Base-by-base conservation (phyloP, 2,797 vertebrate genomes). In the Orestias chungarensis region DNA sequence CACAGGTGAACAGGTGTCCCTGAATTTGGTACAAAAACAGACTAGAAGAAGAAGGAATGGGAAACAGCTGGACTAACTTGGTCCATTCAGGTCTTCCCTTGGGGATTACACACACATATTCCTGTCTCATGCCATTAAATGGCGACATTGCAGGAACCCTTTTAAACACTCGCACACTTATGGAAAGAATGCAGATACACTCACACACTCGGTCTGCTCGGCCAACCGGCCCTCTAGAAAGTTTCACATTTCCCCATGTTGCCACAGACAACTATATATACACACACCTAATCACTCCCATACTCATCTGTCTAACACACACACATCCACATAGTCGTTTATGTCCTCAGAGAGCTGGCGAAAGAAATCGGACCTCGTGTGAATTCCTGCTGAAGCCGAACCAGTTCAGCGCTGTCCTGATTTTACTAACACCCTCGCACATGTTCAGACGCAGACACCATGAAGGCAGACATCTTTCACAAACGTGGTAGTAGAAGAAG, bases 321-420 rank as follows among this genome's bases (percentile, higher is more conserved):
- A 33, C 55, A 50, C 67, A 73, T 55, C 44, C 64, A 33, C 70
- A 64, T 33, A 17, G 70, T 80, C 61, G 31, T 86, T 79, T 73
- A 78, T 84, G 85, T 86, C 89, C 88, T 89, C 87, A 54, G 55
- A 83, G 76, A 76, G 76, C 81, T 62, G 6, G 74, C 3, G 40
- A 43, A 62, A 27, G 91, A 89, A 94, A 93, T 88, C 57, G 73
- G 87, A 94, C 87, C 91, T 91, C 72, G 86, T 93, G 93, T 93
- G 90, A 94, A 94, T 93, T 93, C 91, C 76, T 82, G 74, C 65
- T 90, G 78, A 33, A 88, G 81, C 79, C 79, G 85, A 89, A 91
- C 80, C 74, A 92, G 80, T 91, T 89, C 86, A 76, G 76, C 90
- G 71, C 86, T 64, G 90, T 70, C 91, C 88, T 91, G 91, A 90